Evolutionary conservation across 2,113 vertebrate genomes (phyloP).

Genomic region (Taurulus bubalis): DNA sequence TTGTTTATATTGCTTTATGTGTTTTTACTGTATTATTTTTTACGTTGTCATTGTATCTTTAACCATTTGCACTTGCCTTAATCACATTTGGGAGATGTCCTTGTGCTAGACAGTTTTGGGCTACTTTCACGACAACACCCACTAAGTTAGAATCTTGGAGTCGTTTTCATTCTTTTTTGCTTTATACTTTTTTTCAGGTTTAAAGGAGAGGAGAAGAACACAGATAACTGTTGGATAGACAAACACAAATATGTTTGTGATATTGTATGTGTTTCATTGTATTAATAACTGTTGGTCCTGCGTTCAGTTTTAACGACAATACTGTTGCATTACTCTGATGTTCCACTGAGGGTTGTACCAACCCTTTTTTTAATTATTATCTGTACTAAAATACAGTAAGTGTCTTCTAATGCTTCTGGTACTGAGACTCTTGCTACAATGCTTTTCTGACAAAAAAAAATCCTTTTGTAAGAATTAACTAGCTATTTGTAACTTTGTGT

Average conservation of each 20-base stretch:
- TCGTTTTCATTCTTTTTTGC: not conserved
- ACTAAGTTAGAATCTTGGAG: not conserved
- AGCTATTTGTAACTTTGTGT: slow-evolving; percentile 48
- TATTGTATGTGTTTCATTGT: slow-evolving; percentile 24
- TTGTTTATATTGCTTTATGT: slow-evolving; percentile 7
- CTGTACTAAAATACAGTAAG: slow-evolving; percentile 33
- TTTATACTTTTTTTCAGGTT: slow-evolving; percentile 30
- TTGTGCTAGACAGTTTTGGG: not conserved
- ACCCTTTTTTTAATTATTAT: slow-evolving; percentile 32
- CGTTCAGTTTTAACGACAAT: slow-evolving; percentile 6
- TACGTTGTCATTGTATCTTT: not conserved
- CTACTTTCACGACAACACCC: not conserved
- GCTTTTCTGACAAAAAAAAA: slow-evolving; percentile 26
- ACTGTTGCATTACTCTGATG: slow-evolving; percentile 31
- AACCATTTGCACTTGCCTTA: slow-evolving; percentile 29
- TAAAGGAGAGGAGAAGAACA: slow-evolving; percentile 41
- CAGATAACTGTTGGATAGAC: no score
- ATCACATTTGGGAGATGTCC: slow-evolving; percentile 9
- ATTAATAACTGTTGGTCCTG: slow-evolving; percentile 1
- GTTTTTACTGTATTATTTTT: not conserved
- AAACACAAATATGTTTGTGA: slow-evolving; percentile 1
- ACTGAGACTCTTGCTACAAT: slow-evolving; percentile 34
- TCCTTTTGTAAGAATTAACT: slow-evolving; percentile 55
- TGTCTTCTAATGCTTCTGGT: slow-evolving; percentile 40
- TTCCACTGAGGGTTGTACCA: slow-evolving; percentile 10